Percentiles rank a stretch among this genome's conserved stretches.
phyloP scores from a whole-genome alignment of 2,797 vertebrate genomes.

The Mormyrus proboscirostris region DNA sequence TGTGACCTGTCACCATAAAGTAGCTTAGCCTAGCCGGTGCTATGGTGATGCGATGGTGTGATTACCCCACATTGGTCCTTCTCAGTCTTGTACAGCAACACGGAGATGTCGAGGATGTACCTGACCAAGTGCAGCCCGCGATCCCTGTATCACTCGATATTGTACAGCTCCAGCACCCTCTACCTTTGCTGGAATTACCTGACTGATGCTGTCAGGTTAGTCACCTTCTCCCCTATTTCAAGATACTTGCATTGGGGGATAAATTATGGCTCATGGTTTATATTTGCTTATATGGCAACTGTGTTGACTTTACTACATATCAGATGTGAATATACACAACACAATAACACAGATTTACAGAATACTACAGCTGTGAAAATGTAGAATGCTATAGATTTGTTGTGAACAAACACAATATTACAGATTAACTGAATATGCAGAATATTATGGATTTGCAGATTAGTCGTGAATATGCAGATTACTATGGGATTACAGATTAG shows the following conservation, averaged over 20 bases:
- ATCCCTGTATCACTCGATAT: conserved; percentile 72
- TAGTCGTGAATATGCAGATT: neutral
- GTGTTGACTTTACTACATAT: neutral
- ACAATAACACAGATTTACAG: neutral
- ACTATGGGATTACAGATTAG: neutral
- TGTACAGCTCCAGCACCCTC: conserved; percentile 75
- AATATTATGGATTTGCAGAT: neutral
- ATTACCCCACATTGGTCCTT: conserved; percentile 17
- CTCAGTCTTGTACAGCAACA: conserved; percentile 74
- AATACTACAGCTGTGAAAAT: neutral
- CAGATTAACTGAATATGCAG: neutral
- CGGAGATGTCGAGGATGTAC: conserved; percentile 67
- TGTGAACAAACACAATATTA: neutral
- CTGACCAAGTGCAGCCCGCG: conserved; percentile 69
- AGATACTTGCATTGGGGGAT: neutral
- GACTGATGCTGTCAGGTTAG: conserved; percentile 77
- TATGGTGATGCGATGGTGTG: neutral
- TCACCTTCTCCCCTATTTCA: neutral
- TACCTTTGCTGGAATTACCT: conserved; percentile 83
- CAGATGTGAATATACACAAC: neutral
- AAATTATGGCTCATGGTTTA: neutral
- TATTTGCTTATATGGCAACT: neutral
- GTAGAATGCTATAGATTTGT: neutral
- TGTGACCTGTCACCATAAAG: neutral
- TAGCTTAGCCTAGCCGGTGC: neutral